phyloP scores from a whole-genome alignment of 2,797 vertebrate genomes.

The Gambelia wislizenii region DNA sequence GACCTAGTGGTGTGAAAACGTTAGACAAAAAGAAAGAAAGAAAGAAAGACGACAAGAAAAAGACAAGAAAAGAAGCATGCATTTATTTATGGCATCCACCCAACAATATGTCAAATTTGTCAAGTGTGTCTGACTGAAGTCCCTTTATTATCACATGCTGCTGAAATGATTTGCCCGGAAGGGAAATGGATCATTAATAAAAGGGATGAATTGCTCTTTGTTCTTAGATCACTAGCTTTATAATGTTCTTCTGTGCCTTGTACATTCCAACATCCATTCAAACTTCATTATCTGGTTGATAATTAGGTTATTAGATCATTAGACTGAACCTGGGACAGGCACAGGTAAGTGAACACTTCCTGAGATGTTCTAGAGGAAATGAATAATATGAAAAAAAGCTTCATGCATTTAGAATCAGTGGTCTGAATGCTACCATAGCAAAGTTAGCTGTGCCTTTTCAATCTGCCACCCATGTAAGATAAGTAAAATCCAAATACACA shows the following conservation, averaged over 20 bases:
- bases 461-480: conserved; percentile 1
- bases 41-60: conserved; percentile 51
- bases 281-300: conserved; percentile 55
- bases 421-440: not conserved
- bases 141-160: conserved; percentile 66
- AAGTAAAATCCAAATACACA: no score
- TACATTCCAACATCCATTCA: conserved; percentile 54
- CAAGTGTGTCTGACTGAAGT: conserved; percentile 82
- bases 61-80: conserved; percentile 71
- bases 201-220: conserved; percentile 81
- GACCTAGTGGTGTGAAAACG: conserved; percentile 72
- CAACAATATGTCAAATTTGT: conserved; percentile 81
- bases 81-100: conserved; percentile 78
- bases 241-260: conserved; percentile 57
- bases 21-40: not conserved
- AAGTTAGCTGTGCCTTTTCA: conserved; percentile 38
- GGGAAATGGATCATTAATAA: conserved; percentile 77
- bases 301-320: conserved; percentile 37
- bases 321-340: conserved; percentile 16
- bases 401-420: conserved; percentile 38
- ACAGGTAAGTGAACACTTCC: conserved; percentile 4
- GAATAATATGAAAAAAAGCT: conserved; percentile 21
- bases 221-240: conserved; percentile 65
- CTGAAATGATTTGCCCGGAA: conserved; percentile 78
- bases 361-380: conserved; percentile 19